phyloP scores from a whole-genome alignment of 2,113 vertebrate genomes.

The Leptosomus discolor region DNA sequence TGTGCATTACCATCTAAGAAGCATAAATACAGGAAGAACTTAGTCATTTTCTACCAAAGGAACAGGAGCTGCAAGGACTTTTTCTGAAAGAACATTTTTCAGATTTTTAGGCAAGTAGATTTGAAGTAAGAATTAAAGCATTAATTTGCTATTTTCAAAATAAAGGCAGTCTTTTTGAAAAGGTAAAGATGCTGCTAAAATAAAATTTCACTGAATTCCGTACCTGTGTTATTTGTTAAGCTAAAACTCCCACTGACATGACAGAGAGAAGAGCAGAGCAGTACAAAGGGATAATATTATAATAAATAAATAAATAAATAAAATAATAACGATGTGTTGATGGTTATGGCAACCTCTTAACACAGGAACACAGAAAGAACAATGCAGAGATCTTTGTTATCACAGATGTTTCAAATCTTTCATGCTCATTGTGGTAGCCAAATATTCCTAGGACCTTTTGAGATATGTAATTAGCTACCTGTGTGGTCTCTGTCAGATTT shows the following conservation, averaged over 20 bases:
- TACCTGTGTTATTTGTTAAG: neutral
- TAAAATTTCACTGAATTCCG: neutral
- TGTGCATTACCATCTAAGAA: neutral
- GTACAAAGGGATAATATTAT: no score
- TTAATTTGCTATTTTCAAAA: neutral
- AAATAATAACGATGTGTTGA: neutral
- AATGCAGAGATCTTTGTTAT: neutral
- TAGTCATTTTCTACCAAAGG: neutral
- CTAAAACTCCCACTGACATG: neutral
- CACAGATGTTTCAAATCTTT: neutral
- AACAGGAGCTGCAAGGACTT: neutral
- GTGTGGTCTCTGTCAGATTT: neutral
- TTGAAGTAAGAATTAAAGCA: neutral
- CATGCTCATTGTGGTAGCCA: neutral
- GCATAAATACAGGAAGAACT: neutral
- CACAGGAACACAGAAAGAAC: neutral
- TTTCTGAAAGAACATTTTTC: neutral
- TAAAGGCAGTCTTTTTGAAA: neutral
- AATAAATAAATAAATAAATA: no score
- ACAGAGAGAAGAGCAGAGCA: neutral
- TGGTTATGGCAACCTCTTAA: neutral
- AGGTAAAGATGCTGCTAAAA: neutral
- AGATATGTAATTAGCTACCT: neutral
- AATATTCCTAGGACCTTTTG: neutral
- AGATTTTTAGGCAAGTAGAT: neutral